These are phyloP conservation scores for Pantherophis vulpinus DNA, from an alignment of 2,797 vertebrate species.

Conservation along the genomic window DNA sequence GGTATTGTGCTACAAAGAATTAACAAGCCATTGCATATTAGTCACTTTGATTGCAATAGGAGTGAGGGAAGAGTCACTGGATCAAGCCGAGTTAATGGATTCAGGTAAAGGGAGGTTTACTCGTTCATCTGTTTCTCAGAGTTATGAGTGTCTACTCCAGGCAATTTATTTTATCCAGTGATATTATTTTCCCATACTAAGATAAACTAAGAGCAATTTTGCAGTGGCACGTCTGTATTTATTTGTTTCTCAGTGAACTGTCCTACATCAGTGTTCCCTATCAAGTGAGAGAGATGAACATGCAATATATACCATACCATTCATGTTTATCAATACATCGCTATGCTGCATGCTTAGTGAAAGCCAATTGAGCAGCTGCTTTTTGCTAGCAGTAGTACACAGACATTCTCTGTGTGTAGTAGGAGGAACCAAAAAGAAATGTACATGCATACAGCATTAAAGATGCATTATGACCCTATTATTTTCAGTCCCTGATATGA, in stretches of 20 bases:
- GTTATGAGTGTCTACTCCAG: not conserved
- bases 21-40: conserved; percentile 14
- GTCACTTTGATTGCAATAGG: not conserved
- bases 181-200: conserved; percentile 32
- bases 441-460: not conserved
- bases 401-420: too few relatives aligned
- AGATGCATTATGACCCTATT: not conserved
- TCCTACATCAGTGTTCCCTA: not conserved
- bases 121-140: conserved; percentile 25
- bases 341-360: not conserved
- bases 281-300: not conserved
- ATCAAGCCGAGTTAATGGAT: conserved; percentile 25
- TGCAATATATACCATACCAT: not conserved
- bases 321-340: not conserved
- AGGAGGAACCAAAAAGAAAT: not conserved
- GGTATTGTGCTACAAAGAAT: conserved; percentile 24
- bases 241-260: not conserved
- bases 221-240: not conserved
- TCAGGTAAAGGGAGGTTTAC: not conserved
- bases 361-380: not conserved
- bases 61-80: conserved; percentile 8
- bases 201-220: not conserved
- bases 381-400: not conserved
- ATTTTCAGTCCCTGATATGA: not conserved
- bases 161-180: conserved; percentile 28